Evolutionary conservation across 2,797 vertebrate genomes (phyloP).

Genomic region (Tenualosa ilisha): DNA sequence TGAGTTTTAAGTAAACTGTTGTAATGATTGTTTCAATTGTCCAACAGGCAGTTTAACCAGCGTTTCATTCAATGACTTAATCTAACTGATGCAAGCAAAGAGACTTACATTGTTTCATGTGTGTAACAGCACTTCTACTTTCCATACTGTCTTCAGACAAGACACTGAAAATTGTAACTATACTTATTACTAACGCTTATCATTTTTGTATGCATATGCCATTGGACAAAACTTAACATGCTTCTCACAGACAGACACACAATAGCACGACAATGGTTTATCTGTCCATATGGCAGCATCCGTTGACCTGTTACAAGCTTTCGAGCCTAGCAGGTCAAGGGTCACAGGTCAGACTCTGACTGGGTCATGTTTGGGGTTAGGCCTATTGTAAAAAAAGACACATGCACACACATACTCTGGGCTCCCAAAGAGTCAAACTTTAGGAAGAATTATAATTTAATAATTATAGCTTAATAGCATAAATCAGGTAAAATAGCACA

Average conservation of each 20-base stretch:
- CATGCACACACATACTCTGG: background rate
- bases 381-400: background rate
- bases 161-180: background rate
- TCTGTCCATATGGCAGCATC: background rate
- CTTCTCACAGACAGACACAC: background rate
- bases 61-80: too few relatives aligned
- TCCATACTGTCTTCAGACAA: background rate
- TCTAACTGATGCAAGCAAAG: too few relatives aligned
- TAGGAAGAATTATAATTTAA: background rate
- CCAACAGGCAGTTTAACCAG: too few relatives aligned
- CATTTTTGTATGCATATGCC: background rate
- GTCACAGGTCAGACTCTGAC: background rate
- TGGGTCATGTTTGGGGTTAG: background rate
- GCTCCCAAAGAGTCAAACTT: background rate
- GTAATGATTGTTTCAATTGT: too few relatives aligned
- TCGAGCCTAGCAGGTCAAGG: background rate
- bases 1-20: too few relatives aligned
- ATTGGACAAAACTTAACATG: background rate
- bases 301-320: background rate
- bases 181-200: background rate
- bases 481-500: background rate
- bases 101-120: too few relatives aligned
- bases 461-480: background rate
- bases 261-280: background rate
- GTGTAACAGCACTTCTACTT: too few relatives aligned